Percentiles rank a stretch among this genome's conserved stretches.
These are phyloP conservation scores for Ferrisia virgata DNA, from an alignment of 2,888 invertebrate species.

Conservation along the genomic window DNA sequence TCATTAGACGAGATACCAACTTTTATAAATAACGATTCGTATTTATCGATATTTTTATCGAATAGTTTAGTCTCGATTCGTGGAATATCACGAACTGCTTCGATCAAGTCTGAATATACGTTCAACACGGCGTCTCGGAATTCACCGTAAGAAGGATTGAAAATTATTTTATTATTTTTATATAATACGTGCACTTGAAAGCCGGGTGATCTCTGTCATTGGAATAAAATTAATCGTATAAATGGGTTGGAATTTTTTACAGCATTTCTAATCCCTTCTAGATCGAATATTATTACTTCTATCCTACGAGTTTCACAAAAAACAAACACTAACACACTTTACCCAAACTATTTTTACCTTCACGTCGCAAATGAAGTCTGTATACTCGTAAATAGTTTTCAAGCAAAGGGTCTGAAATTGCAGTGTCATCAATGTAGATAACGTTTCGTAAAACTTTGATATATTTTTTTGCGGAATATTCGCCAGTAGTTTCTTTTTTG, in stretches of 20 bases:
- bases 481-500: neutral
- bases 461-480: conserved; percentile 57
- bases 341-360: conserved; percentile 2
- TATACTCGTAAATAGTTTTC: conserved; percentile 74
- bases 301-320: no score
- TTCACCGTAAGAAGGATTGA: conserved; percentile 44
- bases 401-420: conserved; percentile 79
- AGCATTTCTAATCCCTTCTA: no score
- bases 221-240: neutral
- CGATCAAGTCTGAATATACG: conserved; percentile 71
- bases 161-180: conserved; percentile 38
- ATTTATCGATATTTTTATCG: conserved; percentile 56
- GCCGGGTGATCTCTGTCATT: conserved; percentile 19
- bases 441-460: conserved; percentile 77
- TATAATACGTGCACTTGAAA: conserved; percentile 39
- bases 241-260: no score
- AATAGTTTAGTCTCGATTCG: conserved; percentile 77
- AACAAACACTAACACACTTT: no score
- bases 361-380: conserved; percentile 61
- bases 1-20: no score
- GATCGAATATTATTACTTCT: no score
- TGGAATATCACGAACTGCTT: conserved; percentile 69
- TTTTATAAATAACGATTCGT: neutral
- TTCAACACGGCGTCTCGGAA: conserved; percentile 68
- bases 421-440: conserved; percentile 82